Conservation (phyloP, 2,113 vertebrate species). For the Apteryx owenii region DNA sequence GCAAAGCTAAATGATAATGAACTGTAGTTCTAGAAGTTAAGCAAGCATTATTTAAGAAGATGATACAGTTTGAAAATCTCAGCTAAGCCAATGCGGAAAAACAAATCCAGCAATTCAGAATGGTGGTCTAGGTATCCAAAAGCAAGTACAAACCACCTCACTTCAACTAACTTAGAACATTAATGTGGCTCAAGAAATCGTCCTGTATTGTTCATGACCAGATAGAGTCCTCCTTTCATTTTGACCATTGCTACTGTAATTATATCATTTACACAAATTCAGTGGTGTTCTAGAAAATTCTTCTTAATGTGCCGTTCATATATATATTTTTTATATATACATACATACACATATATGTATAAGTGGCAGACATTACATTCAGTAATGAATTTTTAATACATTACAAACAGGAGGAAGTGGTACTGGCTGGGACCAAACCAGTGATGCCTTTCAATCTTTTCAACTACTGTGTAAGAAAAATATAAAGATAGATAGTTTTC, state of each 20-base stretch:
- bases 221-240: not conserved
- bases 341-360: too few relatives aligned
- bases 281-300: not conserved
- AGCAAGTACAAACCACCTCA: not conserved
- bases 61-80: not conserved
- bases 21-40: not conserved
- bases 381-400: not conserved
- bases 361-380: accelerated
- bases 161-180: not conserved
- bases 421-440: not conserved
- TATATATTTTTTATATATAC: not conserved
- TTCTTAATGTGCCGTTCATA: not conserved
- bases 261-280: not conserved
- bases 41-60: not conserved
- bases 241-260: not conserved
- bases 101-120: not conserved
- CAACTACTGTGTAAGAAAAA: not conserved
- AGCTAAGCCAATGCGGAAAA: not conserved
- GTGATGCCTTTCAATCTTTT: not conserved
- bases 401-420: not conserved
- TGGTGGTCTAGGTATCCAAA: not conserved
- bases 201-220: not conserved
- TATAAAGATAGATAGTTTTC: not conserved
- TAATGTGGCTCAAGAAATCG: not conserved
- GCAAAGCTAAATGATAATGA: not conserved